Evolutionary conservation across 2,797 vertebrate genomes (phyloP).

Genomic region (Melanotaenia pygmaea): DNA sequence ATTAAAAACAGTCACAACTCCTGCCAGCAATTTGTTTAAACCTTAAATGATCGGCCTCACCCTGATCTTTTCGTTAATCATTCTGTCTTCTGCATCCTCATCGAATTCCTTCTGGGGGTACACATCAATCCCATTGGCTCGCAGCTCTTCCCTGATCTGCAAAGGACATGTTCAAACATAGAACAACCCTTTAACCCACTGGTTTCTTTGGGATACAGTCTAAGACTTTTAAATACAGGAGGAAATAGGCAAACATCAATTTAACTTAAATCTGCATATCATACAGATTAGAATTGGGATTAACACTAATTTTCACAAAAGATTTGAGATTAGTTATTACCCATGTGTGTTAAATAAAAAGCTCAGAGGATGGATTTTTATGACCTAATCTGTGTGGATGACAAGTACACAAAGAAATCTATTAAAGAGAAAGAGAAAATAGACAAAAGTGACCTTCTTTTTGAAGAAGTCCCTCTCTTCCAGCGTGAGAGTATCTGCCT

Average conservation of each 20-base stretch:
- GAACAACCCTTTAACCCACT: constrained; percentile 15
- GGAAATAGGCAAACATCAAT: constrained; percentile 36
- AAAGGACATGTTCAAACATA: constrained; percentile 20
- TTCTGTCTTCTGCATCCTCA: constrained; percentile 92
- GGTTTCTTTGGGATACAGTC: constrained; percentile 23
- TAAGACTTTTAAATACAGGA: constrained; percentile 32
- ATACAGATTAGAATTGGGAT: constrained; percentile 35
- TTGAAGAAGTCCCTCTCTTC: constrained; percentile 98
- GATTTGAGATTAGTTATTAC: constrained; percentile 40
- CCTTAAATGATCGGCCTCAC: constrained; percentile 79
- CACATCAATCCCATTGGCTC: constrained; percentile 93
- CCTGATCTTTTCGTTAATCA: constrained; percentile 96
- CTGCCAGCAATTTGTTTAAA: not conserved
- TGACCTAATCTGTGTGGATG: constrained; percentile 13
- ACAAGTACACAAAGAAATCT: constrained; percentile 15
- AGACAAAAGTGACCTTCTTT: constrained; percentile 84
- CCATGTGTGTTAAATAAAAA: constrained; percentile 29
- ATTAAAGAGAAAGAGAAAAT: not conserved
- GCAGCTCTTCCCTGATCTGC: constrained; percentile 94
- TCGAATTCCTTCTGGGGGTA: constrained; percentile 98
- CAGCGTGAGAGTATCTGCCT: constrained; percentile 95
- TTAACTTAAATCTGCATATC: constrained; percentile 10
- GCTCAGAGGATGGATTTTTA: constrained; percentile 5
- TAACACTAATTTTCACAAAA: constrained; percentile 46
- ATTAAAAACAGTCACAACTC: not conserved